These are phyloP conservation scores for Pteronotus mesoamericanus DNA, from an alignment of 2,797 vertebrate genomes.

Conservation along the genomic window DNA sequence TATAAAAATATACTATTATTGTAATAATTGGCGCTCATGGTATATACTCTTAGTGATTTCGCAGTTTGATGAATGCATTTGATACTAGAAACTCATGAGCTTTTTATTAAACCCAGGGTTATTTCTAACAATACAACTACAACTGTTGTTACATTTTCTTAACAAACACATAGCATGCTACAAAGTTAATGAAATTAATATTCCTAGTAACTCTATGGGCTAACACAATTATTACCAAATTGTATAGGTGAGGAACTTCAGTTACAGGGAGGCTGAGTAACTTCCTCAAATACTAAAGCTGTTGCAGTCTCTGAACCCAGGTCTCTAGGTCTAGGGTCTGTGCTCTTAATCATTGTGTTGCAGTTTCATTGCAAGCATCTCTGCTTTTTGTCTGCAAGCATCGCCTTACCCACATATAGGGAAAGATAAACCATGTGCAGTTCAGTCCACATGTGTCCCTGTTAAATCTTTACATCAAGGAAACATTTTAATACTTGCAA, in stretches of 20 bases:
- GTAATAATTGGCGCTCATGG: background rate
- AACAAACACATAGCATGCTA: background rate
- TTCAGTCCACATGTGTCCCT: background rate
- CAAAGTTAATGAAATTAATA: background rate
- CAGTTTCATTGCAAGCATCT: background rate
- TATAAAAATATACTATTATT: background rate
- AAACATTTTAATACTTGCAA: background rate
- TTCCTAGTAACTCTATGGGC: background rate
- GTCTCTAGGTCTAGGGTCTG: too few relatives aligned
- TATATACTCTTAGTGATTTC: background rate
- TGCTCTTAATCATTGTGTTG: background rate
- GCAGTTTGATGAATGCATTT: background rate
- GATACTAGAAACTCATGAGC: background rate
- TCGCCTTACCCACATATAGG: accelerated
- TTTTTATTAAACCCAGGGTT: background rate
- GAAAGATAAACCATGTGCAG: background rate
- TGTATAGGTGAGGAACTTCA: background rate
- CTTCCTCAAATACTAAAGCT: background rate
- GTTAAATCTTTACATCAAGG: background rate
- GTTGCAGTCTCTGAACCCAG: background rate
- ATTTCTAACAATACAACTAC: background rate
- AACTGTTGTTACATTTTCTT: background rate
- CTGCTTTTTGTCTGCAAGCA: background rate
- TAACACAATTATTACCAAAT: background rate
- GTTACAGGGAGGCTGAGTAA: background rate